phyloP scores from a whole-genome alignment of 2,797 vertebrate genomes.

The Lithobates pipiens region DNA sequence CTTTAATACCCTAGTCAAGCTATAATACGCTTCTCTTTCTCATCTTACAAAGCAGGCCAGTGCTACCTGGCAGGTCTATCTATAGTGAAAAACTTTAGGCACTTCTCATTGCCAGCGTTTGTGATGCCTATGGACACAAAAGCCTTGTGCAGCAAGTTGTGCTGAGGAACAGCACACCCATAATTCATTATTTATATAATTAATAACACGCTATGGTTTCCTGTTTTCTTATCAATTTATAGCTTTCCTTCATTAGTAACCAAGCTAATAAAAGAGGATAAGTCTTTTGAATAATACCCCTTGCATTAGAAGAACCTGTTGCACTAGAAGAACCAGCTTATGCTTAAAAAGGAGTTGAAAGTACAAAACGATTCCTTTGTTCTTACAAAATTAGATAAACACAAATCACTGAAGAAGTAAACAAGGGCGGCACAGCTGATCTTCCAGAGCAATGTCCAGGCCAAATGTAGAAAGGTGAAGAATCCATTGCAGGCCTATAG shows the following conservation, averaged over 20 bases:
- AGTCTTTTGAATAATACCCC: slow-evolving; percentile 20
- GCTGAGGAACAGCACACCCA: background rate
- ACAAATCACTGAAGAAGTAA: slow-evolving; percentile 27
- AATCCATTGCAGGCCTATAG: background rate
- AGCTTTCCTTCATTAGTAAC: slow-evolving; percentile 32
- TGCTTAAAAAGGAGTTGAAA: slow-evolving; percentile 8
- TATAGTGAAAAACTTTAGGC: no score
- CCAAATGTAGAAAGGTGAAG: background rate
- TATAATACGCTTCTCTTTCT: no score
- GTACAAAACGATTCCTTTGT: slow-evolving; percentile 50
- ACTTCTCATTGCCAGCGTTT: no score
- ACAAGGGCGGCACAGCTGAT: slow-evolving; percentile 12
- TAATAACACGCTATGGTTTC: background rate
- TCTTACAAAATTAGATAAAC: slow-evolving; percentile 30
- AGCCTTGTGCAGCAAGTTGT: no score
- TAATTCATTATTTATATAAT: slow-evolving; percentile 13
- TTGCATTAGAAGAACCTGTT: slow-evolving; percentile 39
- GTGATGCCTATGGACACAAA: no score
- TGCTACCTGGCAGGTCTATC: no score
- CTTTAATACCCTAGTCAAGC: no score
- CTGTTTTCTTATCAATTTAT: slow-evolving; percentile 7
- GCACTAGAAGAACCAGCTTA: slow-evolving; percentile 21
- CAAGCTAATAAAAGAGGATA: slow-evolving; percentile 41
- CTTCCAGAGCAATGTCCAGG: slow-evolving; percentile 1
- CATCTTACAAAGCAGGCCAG: no score